Evolutionary conservation across 2,113 vertebrate species (phyloP).

Genomic region (Menura novaehollandiae): DNA sequence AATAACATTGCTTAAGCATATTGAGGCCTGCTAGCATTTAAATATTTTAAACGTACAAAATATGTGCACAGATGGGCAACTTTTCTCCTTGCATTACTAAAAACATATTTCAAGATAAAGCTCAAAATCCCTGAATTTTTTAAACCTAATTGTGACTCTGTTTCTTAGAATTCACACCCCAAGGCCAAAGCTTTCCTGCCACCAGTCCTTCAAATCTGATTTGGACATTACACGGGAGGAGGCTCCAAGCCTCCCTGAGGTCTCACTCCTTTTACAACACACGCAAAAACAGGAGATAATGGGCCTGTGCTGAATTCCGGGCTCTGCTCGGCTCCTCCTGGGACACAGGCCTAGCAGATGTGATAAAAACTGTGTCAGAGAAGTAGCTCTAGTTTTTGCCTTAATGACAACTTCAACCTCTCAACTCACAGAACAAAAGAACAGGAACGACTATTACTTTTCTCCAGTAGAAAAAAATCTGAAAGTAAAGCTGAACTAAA

Average conservation of each 20-base stretch:
- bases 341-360: conserved; percentile 79
- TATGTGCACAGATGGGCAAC: conserved; percentile 77
- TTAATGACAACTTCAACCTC: conserved; percentile 81
- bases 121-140: conserved; percentile 82
- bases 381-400: conserved; percentile 76
- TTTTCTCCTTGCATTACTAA: conserved; percentile 70
- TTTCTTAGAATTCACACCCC: conserved; percentile 78
- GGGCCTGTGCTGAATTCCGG: conserved; percentile 75
- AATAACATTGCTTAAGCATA: conserved; percentile 68
- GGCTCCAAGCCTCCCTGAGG: conserved; percentile 77
- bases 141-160: conserved; percentile 79
- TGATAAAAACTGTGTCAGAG: conserved; percentile 77
- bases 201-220: conserved; percentile 78
- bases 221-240: conserved; percentile 77
- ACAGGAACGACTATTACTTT: conserved; percentile 51
- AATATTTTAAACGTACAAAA: conserved; percentile 76
- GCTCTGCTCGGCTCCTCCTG: conserved; percentile 72
- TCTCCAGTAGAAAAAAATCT: conserved; percentile 38
- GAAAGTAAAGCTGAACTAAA: conserved; percentile 55
- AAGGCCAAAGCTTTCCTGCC: conserved; percentile 80
- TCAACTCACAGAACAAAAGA: conserved; percentile 76
- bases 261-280: conserved; percentile 70
- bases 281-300: conserved; percentile 75
- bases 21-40: conserved; percentile 65
- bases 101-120: conserved; percentile 74